These are phyloP conservation scores for Ditula angustiorana DNA, from an alignment of 2,888 invertebrate genomes.

Conservation along the genomic window DNA sequence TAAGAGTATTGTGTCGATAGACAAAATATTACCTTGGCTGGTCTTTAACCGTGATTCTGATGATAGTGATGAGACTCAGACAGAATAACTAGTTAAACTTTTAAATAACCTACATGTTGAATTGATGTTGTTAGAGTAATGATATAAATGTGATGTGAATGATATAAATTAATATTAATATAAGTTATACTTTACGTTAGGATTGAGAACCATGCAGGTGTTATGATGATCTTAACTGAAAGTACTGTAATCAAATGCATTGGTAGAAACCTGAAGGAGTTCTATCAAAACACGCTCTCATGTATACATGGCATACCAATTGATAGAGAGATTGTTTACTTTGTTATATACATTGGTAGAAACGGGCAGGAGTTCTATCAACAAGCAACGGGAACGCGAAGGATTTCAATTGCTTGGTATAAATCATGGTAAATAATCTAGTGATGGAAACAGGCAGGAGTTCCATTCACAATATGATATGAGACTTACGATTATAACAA, in stretches of 20 bases:
- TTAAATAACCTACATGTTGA: neutral
- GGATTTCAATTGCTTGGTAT: neutral
- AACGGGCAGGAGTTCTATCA: neutral
- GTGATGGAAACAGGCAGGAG: neutral
- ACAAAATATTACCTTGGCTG: constrained; percentile 25
- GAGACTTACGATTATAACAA: neutral
- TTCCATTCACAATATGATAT: neutral
- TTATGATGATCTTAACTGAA: too few relatives aligned
- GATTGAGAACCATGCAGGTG: too few relatives aligned
- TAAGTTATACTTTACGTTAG: neutral
- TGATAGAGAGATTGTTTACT: neutral
- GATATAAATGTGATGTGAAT: neutral
- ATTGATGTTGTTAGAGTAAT: neutral
- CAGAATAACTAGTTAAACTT: neutral
- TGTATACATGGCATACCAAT: neutral
- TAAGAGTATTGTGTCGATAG: constrained; percentile 14
- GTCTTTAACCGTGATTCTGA: constrained; percentile 1
- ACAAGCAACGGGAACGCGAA: neutral
- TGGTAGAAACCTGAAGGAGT: neutral
- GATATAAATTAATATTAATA: neutral
- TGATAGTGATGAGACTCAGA: neutral
- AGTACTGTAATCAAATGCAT: too few relatives aligned
- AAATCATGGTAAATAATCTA: neutral
- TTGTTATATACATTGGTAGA: neutral
- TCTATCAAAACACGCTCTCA: neutral